Evolutionary conservation across 2,888 invertebrate genomes (phyloP), one percentile per base, ranked within the genome.

Genomic region (Rhagonycha fulva): DNA sequence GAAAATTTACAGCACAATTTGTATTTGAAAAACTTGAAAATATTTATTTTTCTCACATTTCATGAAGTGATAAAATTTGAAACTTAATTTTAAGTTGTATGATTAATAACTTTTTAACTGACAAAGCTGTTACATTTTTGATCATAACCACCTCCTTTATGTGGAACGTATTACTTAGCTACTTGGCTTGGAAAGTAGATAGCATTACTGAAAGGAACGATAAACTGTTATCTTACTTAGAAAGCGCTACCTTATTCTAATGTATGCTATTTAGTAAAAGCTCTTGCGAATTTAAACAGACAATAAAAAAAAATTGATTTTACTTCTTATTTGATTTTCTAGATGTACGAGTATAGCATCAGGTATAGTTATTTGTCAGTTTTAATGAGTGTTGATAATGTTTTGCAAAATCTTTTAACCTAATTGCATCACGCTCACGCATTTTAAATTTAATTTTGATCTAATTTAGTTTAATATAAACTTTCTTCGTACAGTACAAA

Each of bases 141-240:
- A 66, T 66, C 63, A 66, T 66, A 66, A 66, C 63, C 63, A 66
- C 63, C 23, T 66, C 63, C 9, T 14, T 66, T 66, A 66, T 66
- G 11, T n/a, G 26, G 63, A 23, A 26, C 63, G 63, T 66, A 66
- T 23, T 66, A 66, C 26, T 66, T 66, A 24, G 24, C 23, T 66
- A 66, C 63, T 66, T 66, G 63, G 63, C 26, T 66, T 19, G 63
- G 23, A 66, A 66, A 66, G 23, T 66, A 14, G 63, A 66, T 66
- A 66, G n/a, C 63, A 66, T 19, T 66, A 66, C 24, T 24, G 26
- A 66, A 66, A 66, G 63, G 26, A 66, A 66, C 63, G 26, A 66
- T 66, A 66, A 66, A 66, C 63, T 66, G 63, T 66, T 66, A 66
- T 66, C 63, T 66, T 66, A 66, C n/a, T 66, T 24, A 7, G 26